phyloP scores from a whole-genome alignment of 1,140 invertebrate genomes.

The Helicoverpa armigera region DNA sequence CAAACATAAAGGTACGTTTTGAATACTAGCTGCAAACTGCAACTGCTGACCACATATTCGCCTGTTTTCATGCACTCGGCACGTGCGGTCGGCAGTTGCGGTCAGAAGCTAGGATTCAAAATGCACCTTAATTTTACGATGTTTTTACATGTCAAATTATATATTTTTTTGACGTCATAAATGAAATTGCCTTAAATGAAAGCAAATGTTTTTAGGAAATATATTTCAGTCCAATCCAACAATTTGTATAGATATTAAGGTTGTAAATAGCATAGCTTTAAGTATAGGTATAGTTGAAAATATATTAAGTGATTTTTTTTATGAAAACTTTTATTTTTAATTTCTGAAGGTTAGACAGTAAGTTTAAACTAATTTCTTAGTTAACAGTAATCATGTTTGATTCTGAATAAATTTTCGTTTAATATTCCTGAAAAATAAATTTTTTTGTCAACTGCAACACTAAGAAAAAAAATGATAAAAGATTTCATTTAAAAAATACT shows the following conservation, averaged over 20 bases:
- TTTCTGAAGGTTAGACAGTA: not conserved
- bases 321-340: not conserved
- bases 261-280: conserved; percentile 22
- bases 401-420: too few species aligned
- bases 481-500: not conserved
- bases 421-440: not conserved
- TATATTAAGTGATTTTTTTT: conserved; percentile 3
- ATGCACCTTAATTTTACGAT: too few species aligned
- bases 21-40: too few species aligned
- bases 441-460: not conserved
- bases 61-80: too few species aligned
- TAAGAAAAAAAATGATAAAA: too few species aligned
- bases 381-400: not conserved
- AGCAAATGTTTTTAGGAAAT: not conserved
- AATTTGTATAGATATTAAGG: conserved; percentile 4
- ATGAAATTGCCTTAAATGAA: too few species aligned
- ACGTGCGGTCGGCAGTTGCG: too few species aligned
- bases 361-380: not conserved
- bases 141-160: not conserved
- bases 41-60: too few species aligned
- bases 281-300: conserved; percentile 22
- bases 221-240: conserved; percentile 1
- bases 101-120: too few species aligned
- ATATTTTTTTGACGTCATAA: too few species aligned
- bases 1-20: not conserved